phyloP scores from a whole-genome alignment of 1,140 invertebrate species.

The Bombus superbus region DNA sequence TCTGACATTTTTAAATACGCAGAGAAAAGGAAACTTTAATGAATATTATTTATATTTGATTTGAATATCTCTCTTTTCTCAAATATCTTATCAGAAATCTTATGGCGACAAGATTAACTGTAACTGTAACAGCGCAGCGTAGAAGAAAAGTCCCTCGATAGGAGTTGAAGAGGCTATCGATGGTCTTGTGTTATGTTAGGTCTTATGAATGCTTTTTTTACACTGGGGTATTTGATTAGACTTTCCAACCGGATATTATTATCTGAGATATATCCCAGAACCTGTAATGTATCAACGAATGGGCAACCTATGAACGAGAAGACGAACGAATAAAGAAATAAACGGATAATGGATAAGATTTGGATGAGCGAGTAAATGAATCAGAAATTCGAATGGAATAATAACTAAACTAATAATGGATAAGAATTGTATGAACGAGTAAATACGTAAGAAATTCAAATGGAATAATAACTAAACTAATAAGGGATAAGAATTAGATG shows the following conservation, averaged over 20 bases:
- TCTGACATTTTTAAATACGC: no score
- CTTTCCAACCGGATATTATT: not conserved
- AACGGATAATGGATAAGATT: not conserved
- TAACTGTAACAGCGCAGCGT: not conserved
- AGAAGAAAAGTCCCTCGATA: not conserved
- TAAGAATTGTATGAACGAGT: no score
- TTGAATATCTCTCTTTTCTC: not conserved
- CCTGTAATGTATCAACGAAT: not conserved
- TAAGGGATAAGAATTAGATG: no score
- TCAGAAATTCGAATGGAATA: no score
- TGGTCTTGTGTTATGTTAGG: not conserved
- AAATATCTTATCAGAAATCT: not conserved
- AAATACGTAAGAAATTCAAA: no score
- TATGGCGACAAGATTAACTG: not conserved
- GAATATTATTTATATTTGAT: not conserved
- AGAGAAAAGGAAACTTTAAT: no score
- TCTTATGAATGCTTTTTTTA: not conserved
- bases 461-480: accelerated
- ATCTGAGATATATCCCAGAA: not conserved
- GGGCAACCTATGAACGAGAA: not conserved
- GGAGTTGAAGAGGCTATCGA: not conserved
- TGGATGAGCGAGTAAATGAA: no score
- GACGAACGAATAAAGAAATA: not conserved
- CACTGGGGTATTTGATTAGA: not conserved
- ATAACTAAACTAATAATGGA: accelerated